Base-by-base conservation (phyloP, 2,113 vertebrate genomes). In the Heptranchias perlo region DNA sequence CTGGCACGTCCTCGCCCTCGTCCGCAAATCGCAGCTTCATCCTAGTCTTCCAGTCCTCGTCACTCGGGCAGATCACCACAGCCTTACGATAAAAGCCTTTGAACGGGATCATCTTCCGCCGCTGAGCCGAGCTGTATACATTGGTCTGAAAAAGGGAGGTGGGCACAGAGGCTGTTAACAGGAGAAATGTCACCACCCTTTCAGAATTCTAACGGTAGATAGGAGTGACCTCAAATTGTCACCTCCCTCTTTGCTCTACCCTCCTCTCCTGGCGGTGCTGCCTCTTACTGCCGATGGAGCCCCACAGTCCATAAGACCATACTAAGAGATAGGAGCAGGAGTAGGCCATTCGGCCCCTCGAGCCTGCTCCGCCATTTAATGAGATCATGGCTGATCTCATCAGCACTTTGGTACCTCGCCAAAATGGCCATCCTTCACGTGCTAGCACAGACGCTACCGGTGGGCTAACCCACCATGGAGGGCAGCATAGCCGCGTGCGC, bases 61-160 rank as follows among this genome's bases (percentile, higher is more conserved):
- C 98, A 0, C 97, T 97, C 13, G 98, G 98, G 61, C 98, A 98
- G 0, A 99, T 96, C 52, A 99, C 98, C 92, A 98, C 97, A 31
- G 97, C 98, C 76, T 96, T 97, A 3, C 98, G 97, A 61, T 97
- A 97, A 97, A 98, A 99, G 39, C 98, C 98, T 25, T 96, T 96
- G 96, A 99, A 99, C 84, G 98, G 97, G 96, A 98, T 96, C 87
- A 99, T 97, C 97, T 99, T 99, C 97, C 98, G 96, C 65, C 97
- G 97, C 7, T 98, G 98, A 58, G 98, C 98, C 6, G 98, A 99
- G 96, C 98, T 98, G 97, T 99, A 98, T 84, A 98, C 97, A 13
- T 98, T 99, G 96, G 98, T 98, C 99, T 99, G 91, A 61, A 35
- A 95, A 78, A 18, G 39, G 23, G 47, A 8, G 5, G 58, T 1